phyloP scores from a whole-genome alignment of 2,888 invertebrate species.

The Caenorhabditis auriculariae region DNA sequence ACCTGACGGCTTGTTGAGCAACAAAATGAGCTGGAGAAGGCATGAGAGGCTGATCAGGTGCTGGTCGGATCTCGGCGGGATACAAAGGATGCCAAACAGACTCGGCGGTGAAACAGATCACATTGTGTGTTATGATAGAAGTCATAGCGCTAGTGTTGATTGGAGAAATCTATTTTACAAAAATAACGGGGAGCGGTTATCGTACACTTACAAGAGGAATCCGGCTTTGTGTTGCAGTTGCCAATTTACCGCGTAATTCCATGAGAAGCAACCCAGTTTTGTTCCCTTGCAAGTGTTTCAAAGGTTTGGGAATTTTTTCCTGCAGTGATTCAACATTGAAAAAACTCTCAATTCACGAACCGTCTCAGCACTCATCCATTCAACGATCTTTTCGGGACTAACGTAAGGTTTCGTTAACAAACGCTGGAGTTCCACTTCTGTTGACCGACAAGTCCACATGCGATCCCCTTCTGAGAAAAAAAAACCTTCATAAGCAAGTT shows the following conservation, averaged over 20 bases:
- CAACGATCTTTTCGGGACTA: conserved; percentile 40
- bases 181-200: too few species aligned
- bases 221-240: conserved; percentile 28
- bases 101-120: conserved; percentile 62
- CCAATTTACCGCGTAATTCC: conserved; percentile 55
- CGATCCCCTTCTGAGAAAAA: conserved; percentile 44
- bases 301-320: conserved; percentile 11
- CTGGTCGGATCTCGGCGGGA: conserved; percentile 47
- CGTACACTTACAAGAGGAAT: conserved; percentile 50
- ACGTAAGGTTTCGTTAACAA: conserved; percentile 57
- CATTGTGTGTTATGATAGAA: conserved; percentile 46
- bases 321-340: too few species aligned
- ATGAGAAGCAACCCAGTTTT: conserved; percentile 58
- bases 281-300: conserved; percentile 54
- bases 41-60: conserved; percentile 29
- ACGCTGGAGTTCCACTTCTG: conserved; percentile 59
- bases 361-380: conserved; percentile 49
- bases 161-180: conserved; percentile 38
- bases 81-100: conserved; percentile 62
- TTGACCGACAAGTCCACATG: conserved; percentile 51
- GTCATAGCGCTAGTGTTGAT: conserved; percentile 22
- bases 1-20: conserved; percentile 50
- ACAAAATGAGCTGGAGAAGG: conserved; percentile 57
- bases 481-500: too few species aligned
- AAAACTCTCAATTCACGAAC: too few species aligned